Base-by-base conservation (phyloP, 2,797 vertebrate genomes). In the Sternarchorhynchus goeldii region DNA sequence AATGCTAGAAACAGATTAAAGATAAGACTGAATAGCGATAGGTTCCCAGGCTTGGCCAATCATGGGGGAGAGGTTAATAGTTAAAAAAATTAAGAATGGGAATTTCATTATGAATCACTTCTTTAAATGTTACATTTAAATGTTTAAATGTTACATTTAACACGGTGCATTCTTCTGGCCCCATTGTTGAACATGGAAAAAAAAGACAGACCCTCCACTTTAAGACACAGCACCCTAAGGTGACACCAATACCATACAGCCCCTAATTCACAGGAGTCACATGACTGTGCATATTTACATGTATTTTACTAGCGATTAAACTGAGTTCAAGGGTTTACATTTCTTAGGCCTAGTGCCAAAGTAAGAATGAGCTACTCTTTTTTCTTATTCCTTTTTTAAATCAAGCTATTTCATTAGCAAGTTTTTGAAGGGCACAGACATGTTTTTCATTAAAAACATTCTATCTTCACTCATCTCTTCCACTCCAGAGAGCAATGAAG, bases 151-250 rank as follows among this genome's bases (percentile, higher is more conserved):
- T 84, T 84, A 77, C 89, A 86, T 88, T 86, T 89, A 84, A 88
- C 88, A 89, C 87, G 90, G 70, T 88, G 85, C 87, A 78, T 87
- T 85, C 84, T 83, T 84, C 81, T 93, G 92, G 91, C 88, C 90
- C 92, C 89, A 86, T 6, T 18, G 82, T 86, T 85, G 74, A 87
- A 85, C 80, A 87, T 83, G 78, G 31, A 80, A 70, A 71, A 71
- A 87, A 65, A 70, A 71, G 85, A 39, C 65, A 56, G 41, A 73
- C 56, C 69, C 17, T 45, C 29, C 41, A 7, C n/a, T 50, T 68
- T 36, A 79, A 21, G 32, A 73, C 53, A 59, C 20, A 21, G 34
- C 32, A 70, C 10, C 41, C 59, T 55, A 50, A 25, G 41, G 32
- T 29, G 20, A 64, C n/a, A 76, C 55, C 25, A 25, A 25, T 25